phyloP scores from a whole-genome alignment of 2,113 vertebrate genomes.

The Perca flavescens region DNA sequence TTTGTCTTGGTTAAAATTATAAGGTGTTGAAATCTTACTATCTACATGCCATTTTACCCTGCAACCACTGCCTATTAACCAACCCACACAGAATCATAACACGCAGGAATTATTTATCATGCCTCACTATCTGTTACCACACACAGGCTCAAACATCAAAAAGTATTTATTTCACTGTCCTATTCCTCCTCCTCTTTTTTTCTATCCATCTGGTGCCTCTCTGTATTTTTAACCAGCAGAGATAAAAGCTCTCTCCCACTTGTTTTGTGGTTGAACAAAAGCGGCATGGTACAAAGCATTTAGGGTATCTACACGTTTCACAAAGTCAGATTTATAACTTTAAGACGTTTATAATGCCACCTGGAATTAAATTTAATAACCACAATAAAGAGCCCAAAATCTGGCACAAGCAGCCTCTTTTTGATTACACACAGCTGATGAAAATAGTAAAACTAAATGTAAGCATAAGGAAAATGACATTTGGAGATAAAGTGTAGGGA shows the following conservation, averaged over 20 bases:
- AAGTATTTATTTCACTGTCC: constrained; percentile 64
- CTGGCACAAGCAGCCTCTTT: constrained; percentile 47
- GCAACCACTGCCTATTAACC: constrained; percentile 33
- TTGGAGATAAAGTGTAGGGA: constrained; percentile 13
- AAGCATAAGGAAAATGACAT: constrained; percentile 45
- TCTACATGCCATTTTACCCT: constrained; percentile 11
- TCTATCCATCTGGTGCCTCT: constrained; percentile 50
- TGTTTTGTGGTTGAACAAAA: constrained; percentile 52
- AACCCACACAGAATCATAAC: constrained; percentile 17
- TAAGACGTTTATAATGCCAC: constrained; percentile 58
- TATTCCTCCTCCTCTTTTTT: constrained; percentile 32
- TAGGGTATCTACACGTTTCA: constrained; percentile 31
- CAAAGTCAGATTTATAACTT: constrained; percentile 62
- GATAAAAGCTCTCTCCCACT: constrained; percentile 67
- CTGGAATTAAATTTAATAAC: constrained; percentile 67
- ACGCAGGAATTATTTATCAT: constrained; percentile 48
- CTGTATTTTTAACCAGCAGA: constrained; percentile 69
- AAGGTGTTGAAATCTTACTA: constrained; percentile 33
- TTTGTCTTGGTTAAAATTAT: constrained; percentile 10
- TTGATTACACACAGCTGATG: constrained; percentile 51
- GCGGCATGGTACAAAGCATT: constrained; percentile 13
- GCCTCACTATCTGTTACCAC: constrained; percentile 35
- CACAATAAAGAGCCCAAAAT: constrained; percentile 60
- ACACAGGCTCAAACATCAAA: constrained; percentile 39
- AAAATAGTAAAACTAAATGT: constrained; percentile 56